These are phyloP conservation scores for Osmerus mordax DNA, from an alignment of 2,113 vertebrate species.

Conservation along the genomic window DNA sequence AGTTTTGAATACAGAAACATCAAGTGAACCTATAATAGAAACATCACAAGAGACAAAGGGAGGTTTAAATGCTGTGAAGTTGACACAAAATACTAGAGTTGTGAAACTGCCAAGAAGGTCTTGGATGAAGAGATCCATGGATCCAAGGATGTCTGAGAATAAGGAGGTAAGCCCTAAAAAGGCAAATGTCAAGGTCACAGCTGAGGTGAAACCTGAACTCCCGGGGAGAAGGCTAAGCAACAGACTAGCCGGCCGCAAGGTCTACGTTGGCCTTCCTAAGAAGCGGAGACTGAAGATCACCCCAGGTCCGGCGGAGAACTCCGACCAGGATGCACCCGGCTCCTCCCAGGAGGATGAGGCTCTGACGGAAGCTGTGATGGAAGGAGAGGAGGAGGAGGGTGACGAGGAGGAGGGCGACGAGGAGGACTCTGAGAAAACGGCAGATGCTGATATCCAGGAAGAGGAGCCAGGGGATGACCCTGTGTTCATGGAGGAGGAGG, in stretches of 20 bases:
- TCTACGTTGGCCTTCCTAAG: slow-evolving; percentile 74
- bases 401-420: neutral
- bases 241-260: slow-evolving; percentile 75
- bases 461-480: slow-evolving; percentile 50
- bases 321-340: slow-evolving; percentile 18
- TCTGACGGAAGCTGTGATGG: neutral
- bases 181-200: neutral
- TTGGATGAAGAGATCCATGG: slow-evolving; percentile 17
- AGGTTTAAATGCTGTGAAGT: neutral
- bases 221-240: slow-evolving; percentile 68
- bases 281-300: slow-evolving; percentile 73
- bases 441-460: slow-evolving; percentile 46
- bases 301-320: slow-evolving; percentile 63
- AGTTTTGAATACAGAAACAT: slow-evolving; percentile 29
- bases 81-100: neutral
- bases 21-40: neutral
- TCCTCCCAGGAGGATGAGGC: neutral
- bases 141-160: slow-evolving; percentile 19
- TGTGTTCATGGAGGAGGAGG: slow-evolving; percentile 28
- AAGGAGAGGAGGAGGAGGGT: neutral
- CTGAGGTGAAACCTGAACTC: slow-evolving; percentile 41
- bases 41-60: neutral
- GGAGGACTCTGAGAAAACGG: slow-evolving; percentile 19
- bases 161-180: slow-evolving; percentile 18
- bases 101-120: slow-evolving; percentile 14